Evolutionary conservation across 2,797 vertebrate genomes (phyloP), one percentile per base, ranked within the genome.

Genomic region (Sphenodon punctatus): DNA sequence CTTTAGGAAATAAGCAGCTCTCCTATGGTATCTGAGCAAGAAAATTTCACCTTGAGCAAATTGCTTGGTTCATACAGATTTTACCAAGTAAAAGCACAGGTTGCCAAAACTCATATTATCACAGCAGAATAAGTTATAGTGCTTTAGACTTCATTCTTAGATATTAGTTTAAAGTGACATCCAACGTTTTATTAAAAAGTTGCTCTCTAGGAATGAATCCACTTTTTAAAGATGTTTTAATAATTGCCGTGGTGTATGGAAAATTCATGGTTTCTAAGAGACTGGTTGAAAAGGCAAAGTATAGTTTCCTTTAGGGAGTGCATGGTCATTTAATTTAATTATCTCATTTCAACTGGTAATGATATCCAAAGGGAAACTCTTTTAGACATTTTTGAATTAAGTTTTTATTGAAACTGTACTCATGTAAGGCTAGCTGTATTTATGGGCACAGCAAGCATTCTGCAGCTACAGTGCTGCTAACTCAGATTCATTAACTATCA

Each of bases 31-130:
- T 61, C 78, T 88, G 36, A 91, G 49, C 51, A 87, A 91, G 64
- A 85, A 88, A 84, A 85, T 10, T 16, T 91, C 88, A 92, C 77
- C 71, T 89, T 85, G 72, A 91, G 75, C 53, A 92, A 91, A 92
- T 80, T 85, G 58, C 74, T 91, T 92, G 51, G 89, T 90, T 82
- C 23, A 48, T 67, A 60, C 73, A 89, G 60, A 67, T 84, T 90
- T 90, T 65, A 89, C 80, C 32, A 67, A 88, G 43, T 48, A 71
- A 76, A 84, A 53, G 70, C 56, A 89, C 68, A 64, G 46, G 38
- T 72, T 85, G 45, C 51, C 43, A 51, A 88, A 86, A 19, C 3
- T 4, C 55, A 71, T 45, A 75, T 49, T 75, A 78, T 11, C 81
- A 30, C 20, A 85, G 69, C 87, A 60, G 46, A 64, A 84, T 72